Conservation (phyloP, 2,113 vertebrate genomes). For the Nothobranchius furzeri region DNA sequence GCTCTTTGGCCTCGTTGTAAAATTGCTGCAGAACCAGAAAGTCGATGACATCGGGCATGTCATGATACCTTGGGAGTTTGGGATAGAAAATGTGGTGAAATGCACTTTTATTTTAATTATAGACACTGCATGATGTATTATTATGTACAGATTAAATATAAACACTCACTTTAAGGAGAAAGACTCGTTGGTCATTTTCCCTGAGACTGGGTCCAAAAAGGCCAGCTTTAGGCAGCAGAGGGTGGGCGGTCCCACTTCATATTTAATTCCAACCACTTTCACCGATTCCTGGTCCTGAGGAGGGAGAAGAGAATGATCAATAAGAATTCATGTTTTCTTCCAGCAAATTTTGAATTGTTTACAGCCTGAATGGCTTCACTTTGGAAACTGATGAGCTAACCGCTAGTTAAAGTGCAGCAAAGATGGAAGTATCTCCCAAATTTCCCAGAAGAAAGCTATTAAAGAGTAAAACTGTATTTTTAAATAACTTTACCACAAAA, state of each 20-base stretch:
- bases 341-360: too few species aligned
- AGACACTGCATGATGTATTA: background rate
- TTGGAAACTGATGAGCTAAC: too few species aligned
- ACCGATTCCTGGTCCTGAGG: conserved; percentile 96
- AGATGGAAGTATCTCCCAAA: too few species aligned
- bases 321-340: background rate
- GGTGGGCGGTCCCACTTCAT: conserved; percentile 95
- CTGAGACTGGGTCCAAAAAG: conserved; percentile 92
- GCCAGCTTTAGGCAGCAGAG: conserved; percentile 97
- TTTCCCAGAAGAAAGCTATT: too few species aligned
- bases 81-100: background rate
- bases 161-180: conserved; percentile 95
- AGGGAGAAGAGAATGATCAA: conserved; percentile 4
- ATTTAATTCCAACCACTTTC: conserved; percentile 98
- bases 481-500: too few species aligned
- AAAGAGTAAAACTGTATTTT: too few species aligned
- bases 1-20: conserved; percentile 97
- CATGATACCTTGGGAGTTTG: conserved; percentile 86
- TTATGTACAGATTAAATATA: background rate
- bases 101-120: background rate
- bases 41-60: conserved; percentile 99
- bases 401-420: too few species aligned
- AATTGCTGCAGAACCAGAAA: conserved; percentile 97
- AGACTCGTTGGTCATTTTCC: conserved; percentile 97
- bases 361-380: too few species aligned